phyloP scores from a whole-genome alignment of 2,888 invertebrate species.

The Xestobium rufovillosum region DNA sequence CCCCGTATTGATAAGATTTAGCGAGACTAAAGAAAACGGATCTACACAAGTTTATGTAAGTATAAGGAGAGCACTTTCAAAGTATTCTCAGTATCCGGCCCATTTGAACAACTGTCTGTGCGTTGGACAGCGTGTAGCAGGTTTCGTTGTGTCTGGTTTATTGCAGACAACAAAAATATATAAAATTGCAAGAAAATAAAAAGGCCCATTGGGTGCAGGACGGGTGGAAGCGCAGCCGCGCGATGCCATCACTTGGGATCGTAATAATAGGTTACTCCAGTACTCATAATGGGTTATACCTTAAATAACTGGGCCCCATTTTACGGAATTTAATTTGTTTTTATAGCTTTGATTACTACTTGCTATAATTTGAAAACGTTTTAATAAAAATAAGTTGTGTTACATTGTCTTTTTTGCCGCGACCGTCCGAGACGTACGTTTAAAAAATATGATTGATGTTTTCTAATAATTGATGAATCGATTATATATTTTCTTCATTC shows the following conservation, averaged over 20 bases:
- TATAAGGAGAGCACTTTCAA: no score
- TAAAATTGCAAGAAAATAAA: constrained; percentile 39
- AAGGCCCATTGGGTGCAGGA: constrained; percentile 29
- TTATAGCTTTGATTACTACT: constrained; percentile 46
- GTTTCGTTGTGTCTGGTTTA: no score
- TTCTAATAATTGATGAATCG: constrained; percentile 29
- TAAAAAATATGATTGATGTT: constrained; percentile 35
- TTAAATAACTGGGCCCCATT: constrained; percentile 44
- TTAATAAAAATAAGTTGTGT: constrained; percentile 38
- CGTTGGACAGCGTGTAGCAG: no score
- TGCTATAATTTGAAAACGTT: constrained; percentile 44
- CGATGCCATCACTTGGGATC: constrained; percentile 36
- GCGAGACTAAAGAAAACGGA: no score
- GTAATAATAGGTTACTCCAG: constrained; percentile 44
- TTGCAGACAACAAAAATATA: constrained; percentile 34
- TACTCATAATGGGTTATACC: constrained; percentile 42
- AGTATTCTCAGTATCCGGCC: no score
- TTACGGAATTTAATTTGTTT: constrained; percentile 46
- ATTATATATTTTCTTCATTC: constrained; percentile 18
- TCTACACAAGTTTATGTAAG: no score
- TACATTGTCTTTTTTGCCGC: constrained; percentile 32
- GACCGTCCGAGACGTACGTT: constrained; percentile 24
- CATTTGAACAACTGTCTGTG: no score
- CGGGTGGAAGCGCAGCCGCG: constrained; percentile 23
- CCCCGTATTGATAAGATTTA: no score